phyloP scores from a whole-genome alignment of 2,797 vertebrate genomes.

The Rhadinocentrus ornatus region DNA sequence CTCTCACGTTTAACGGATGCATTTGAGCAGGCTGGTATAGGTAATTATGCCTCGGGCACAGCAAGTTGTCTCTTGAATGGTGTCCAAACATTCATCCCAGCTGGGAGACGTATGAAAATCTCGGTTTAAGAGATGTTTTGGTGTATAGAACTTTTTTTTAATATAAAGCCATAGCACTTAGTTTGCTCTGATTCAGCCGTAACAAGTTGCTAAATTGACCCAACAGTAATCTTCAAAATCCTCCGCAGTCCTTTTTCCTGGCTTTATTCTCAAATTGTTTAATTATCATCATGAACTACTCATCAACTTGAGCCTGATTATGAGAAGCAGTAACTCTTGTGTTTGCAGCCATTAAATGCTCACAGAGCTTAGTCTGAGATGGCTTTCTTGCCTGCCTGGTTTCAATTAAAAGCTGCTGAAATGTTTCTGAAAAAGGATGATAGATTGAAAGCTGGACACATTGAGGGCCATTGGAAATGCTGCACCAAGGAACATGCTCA shows the following conservation, averaged over 20 bases:
- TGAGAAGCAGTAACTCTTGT: slow-evolving; percentile 41
- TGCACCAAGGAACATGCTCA: slow-evolving; percentile 35
- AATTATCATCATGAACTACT: slow-evolving; percentile 28
- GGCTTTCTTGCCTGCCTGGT: slow-evolving; percentile 29
- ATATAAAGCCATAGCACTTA: not conserved
- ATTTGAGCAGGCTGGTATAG: slow-evolving; percentile 46
- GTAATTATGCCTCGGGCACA: slow-evolving; percentile 29
- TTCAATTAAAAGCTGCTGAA: slow-evolving; percentile 46
- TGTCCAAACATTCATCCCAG: slow-evolving; percentile 9
- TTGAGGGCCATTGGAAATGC: slow-evolving; percentile 36
- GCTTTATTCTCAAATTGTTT: slow-evolving; percentile 38
- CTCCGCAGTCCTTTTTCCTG: slow-evolving; percentile 25
- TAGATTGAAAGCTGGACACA: slow-evolving; percentile 47
- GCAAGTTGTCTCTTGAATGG: slow-evolving; percentile 38
- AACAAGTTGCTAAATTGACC: slow-evolving; percentile 10
- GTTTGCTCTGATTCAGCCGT: slow-evolving; percentile 15
- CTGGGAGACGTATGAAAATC: slow-evolving; percentile 5
- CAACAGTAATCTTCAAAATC: slow-evolving; percentile 28
- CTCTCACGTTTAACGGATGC: slow-evolving; percentile 22
- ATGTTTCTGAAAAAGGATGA: slow-evolving; percentile 48
- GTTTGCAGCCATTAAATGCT: slow-evolving; percentile 28
- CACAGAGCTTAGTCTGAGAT: slow-evolving; percentile 23
- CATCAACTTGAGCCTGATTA: slow-evolving; percentile 24
- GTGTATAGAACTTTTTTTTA: slow-evolving; percentile 1
- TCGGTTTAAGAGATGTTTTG: slow-evolving; percentile 9